Percentiles rank a stretch among this genome's conserved stretches.
Conservation (phyloP, 2,113 vertebrate genomes). For the Chrysochloris asiatica region DNA sequence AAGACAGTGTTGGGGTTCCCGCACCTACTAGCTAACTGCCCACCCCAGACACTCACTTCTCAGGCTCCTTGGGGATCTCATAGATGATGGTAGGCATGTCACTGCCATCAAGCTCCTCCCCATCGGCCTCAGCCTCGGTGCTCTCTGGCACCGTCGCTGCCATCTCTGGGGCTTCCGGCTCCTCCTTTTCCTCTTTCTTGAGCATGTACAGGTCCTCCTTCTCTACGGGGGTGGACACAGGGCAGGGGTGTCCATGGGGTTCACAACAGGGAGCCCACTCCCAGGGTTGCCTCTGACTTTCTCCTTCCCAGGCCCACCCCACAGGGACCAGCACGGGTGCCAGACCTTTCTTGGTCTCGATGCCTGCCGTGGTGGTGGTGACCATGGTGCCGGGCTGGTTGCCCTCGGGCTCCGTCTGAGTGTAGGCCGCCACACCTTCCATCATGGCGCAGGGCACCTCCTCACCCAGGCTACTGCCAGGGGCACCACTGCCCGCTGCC, state of each 20-base stretch:
- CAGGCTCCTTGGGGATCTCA: constrained; percentile 81
- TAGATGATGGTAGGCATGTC: constrained; percentile 82
- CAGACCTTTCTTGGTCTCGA: constrained; percentile 80
- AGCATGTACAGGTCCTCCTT: constrained; percentile 76
- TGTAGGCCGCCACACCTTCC: constrained; percentile 86
- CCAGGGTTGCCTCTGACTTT: not conserved
- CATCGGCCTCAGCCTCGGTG: not conserved
- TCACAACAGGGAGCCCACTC: not conserved
- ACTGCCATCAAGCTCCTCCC: constrained; percentile 65
- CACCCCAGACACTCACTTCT: constrained; percentile 75
- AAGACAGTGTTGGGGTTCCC: not conserved
- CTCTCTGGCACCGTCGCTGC: not conserved
- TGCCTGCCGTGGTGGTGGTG: constrained; percentile 25
- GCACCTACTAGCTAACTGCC: fast-evolving
- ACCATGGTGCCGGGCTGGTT: constrained; percentile 47
- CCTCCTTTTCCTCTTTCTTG: constrained; percentile 79
- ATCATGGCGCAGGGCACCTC: constrained; percentile 90
- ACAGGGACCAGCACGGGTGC: not conserved
- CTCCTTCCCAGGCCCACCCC: not conserved
- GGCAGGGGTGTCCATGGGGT: not conserved
- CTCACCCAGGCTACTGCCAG: constrained; percentile 79
- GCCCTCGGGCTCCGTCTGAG: constrained; percentile 77
- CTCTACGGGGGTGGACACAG: constrained; percentile 70
- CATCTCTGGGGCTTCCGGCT: constrained; percentile 46
- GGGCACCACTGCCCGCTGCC: constrained; percentile 52